Conservation (phyloP, 23 tunicate genomes). For the Botrylloides violaceus region DNA sequence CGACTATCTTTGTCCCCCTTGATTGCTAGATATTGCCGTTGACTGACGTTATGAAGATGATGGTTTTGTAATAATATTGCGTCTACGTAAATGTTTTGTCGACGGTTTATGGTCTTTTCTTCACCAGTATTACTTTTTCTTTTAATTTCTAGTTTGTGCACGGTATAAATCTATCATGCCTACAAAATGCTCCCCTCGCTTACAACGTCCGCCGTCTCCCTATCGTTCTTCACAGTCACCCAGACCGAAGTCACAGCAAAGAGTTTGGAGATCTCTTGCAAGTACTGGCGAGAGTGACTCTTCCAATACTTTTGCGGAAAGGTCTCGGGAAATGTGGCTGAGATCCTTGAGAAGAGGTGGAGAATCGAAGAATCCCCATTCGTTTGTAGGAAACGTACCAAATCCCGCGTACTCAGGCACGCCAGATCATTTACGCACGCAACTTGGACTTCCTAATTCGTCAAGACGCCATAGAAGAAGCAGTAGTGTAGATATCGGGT, state of each 20-base stretch:
- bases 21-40: too few species aligned
- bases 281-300: conserved; percentile 24
- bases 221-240: conserved; percentile 40
- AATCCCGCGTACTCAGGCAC: conserved; percentile 45
- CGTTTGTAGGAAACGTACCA: neutral
- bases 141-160: neutral
- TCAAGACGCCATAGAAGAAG: conserved; percentile 29
- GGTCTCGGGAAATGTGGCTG: conserved; percentile 40
- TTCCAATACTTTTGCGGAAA: conserved; percentile 16
- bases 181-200: conserved; percentile 9
- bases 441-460: conserved; percentile 25
- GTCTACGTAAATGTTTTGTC: too few species aligned
- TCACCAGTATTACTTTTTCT: neutral
- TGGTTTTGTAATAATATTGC: too few species aligned
- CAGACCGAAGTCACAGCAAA: conserved; percentile 13
- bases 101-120: too few species aligned
- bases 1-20: too few species aligned
- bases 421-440: conserved; percentile 38
- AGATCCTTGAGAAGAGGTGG: conserved; percentile 37
- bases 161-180: neutral
- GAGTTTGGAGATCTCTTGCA: conserved; percentile 33
- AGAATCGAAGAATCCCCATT: neutral
- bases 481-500: conserved; percentile 18
- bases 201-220: conserved; percentile 43
- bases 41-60: too few species aligned